Conservation (phyloP, 2,113 vertebrate species). For the Rafetus swinhoei region DNA sequence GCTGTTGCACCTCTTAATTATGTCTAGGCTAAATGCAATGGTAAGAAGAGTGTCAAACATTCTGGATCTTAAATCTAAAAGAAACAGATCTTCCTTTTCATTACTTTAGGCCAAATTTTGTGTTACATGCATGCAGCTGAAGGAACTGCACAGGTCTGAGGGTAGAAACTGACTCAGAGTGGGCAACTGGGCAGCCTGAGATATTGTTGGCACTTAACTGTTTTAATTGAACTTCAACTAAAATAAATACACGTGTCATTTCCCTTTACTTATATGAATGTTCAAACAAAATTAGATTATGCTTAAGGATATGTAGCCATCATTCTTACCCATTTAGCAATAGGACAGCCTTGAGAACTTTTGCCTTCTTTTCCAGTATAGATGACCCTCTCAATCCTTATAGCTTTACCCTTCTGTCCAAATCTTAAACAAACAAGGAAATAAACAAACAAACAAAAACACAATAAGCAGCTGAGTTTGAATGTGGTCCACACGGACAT, state of each 20-base stretch:
- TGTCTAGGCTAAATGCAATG: conserved; percentile 1
- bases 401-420: conserved; percentile 90
- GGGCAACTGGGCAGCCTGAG: not conserved
- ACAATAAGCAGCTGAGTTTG: conserved; percentile 52
- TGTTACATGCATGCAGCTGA: not conserved
- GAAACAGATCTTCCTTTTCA: not conserved
- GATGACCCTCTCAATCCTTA: conserved; percentile 95
- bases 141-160: not conserved
- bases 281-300: not conserved
- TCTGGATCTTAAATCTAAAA: not conserved
- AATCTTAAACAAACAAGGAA: conserved; percentile 83
- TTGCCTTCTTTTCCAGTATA: conserved; percentile 99
- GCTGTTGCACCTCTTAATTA: not conserved
- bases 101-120: not conserved
- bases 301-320: not conserved
- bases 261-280: not conserved
- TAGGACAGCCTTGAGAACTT: conserved; percentile 97
- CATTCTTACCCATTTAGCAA: conserved; percentile 97
- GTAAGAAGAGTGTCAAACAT: not conserved
- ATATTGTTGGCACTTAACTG: not conserved
- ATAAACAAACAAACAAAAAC: conserved; percentile 32
- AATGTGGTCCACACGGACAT: not conserved
- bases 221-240: not conserved
- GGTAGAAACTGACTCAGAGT: not conserved
- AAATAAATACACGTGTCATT: not conserved